Percentiles rank a stretch among this genome's conserved stretches.
Conservation (phyloP, 2,113 vertebrate species). For the Anolis carolinensis region DNA sequence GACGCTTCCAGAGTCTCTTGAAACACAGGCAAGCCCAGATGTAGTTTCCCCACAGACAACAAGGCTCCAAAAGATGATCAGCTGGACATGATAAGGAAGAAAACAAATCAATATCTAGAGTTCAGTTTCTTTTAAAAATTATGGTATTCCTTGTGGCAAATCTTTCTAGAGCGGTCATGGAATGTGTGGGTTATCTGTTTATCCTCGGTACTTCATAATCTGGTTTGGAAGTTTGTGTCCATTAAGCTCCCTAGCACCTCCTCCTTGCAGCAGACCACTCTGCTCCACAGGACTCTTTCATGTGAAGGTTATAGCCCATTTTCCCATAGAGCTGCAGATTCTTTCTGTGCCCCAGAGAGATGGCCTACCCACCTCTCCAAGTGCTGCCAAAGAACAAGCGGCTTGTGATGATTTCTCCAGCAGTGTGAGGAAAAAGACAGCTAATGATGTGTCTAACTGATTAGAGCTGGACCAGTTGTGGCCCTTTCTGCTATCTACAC, state of each 20-base stretch:
- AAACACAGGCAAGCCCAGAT: neutral
- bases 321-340: constrained; percentile 45
- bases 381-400: neutral
- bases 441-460: neutral
- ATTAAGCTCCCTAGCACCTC: constrained; percentile 2
- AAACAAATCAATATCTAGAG: neutral
- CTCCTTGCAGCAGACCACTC: constrained; percentile 13
- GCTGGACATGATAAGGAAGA: neutral
- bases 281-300: fast-evolving
- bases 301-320: neutral
- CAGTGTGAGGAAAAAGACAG: neutral
- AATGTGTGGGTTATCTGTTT: neutral
- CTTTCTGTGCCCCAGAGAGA: neutral
- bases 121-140: neutral
- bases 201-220: neutral
- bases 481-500: neutral
- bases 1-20: constrained; percentile 43
- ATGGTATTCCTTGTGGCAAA: neutral
- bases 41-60: neutral
- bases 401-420: neutral
- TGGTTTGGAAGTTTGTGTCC: neutral
- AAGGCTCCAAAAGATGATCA: constrained; percentile 20
- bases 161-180: neutral
- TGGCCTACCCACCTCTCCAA: constrained; percentile 26
- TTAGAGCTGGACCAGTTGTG: neutral